A percentile compares a stretch with the other conserved stretches of the same genome.
These are phyloP conservation scores for Caenorhabditis tropicalis DNA, from an alignment of 1,140 invertebrate genomes.

Conservation along the genomic window DNA sequence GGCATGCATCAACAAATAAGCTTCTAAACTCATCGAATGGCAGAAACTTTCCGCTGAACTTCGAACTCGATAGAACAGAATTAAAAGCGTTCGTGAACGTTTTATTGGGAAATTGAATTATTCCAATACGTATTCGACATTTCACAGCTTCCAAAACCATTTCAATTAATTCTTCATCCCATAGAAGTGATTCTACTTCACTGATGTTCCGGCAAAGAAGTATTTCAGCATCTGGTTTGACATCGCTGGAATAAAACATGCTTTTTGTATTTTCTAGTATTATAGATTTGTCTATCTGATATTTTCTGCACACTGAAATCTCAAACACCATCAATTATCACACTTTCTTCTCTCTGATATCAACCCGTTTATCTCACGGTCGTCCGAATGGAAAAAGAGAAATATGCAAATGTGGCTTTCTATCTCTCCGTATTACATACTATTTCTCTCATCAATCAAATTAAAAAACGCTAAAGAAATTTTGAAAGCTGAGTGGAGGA, in stretches of 20 bases:
- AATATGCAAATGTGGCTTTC: not conserved
- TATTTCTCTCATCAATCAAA: constrained; percentile 1
- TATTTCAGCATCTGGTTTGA: not conserved
- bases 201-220: constrained; percentile 9
- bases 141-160: constrained; percentile 29
- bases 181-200: not conserved
- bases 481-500: not conserved
- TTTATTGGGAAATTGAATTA: not conserved
- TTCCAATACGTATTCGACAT: constrained; percentile 4
- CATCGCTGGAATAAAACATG: not conserved
- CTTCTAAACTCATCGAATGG: constrained; percentile 20
- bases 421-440: not conserved
- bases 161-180: constrained; percentile 30
- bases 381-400: constrained; percentile 5
- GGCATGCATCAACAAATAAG: not conserved
- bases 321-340: constrained; percentile 24
- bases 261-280: not conserved
- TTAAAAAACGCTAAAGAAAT: constrained; percentile 18
- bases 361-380: constrained; percentile 28
- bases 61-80: not conserved
- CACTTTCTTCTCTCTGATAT: not conserved
- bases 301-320: not conserved
- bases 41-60: not conserved
- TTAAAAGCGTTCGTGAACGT: not conserved
- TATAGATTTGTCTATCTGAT: not conserved